Percentiles rank a stretch among this genome's conserved stretches.
phyloP scores from a whole-genome alignment of 2,888 invertebrate species.

The Aphrophora alni region DNA sequence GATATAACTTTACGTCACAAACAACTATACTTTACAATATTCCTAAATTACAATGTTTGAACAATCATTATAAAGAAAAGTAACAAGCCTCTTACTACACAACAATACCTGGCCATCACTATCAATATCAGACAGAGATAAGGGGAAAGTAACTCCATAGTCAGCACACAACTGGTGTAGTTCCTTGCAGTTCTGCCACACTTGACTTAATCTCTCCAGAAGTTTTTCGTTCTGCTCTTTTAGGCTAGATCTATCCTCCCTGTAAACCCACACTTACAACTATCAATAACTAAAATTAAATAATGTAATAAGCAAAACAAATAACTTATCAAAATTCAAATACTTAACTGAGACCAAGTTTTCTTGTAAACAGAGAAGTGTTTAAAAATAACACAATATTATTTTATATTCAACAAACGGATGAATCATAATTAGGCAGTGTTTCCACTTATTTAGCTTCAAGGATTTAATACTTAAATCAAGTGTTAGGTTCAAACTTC shows the following conservation, averaged over 20 bases:
- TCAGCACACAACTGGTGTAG: constrained; percentile 51
- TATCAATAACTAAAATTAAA: constrained; percentile 45
- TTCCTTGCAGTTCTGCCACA: constrained; percentile 69
- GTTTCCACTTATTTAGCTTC: too few relatives aligned
- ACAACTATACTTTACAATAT: too few relatives aligned
- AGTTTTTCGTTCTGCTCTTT: constrained; percentile 67
- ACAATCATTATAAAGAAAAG: neutral
- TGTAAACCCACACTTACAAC: constrained; percentile 57
- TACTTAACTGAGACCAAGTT: too few relatives aligned
- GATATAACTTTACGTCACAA: too few relatives aligned
- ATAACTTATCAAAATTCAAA: neutral
- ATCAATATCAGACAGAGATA: constrained; percentile 6
- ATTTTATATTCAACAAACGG: too few relatives aligned
- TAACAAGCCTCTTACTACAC: neutral
- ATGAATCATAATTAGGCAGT: too few relatives aligned
- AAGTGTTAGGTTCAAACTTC: too few relatives aligned
- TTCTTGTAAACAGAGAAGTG: too few relatives aligned
- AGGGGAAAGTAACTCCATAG: constrained; percentile 33
- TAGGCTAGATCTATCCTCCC: constrained; percentile 67
- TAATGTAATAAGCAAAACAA: too few relatives aligned
- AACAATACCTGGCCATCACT: constrained; percentile 12
- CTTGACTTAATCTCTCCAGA: constrained; percentile 65
- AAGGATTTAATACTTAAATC: too few relatives aligned
- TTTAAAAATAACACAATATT: too few relatives aligned
- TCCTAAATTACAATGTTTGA: neutral